A percentile compares a stretch with the other conserved stretches of the same genome.
phyloP scores from a whole-genome alignment of 2,797 vertebrate species.

The Helicolenus hilgendorfi region DNA sequence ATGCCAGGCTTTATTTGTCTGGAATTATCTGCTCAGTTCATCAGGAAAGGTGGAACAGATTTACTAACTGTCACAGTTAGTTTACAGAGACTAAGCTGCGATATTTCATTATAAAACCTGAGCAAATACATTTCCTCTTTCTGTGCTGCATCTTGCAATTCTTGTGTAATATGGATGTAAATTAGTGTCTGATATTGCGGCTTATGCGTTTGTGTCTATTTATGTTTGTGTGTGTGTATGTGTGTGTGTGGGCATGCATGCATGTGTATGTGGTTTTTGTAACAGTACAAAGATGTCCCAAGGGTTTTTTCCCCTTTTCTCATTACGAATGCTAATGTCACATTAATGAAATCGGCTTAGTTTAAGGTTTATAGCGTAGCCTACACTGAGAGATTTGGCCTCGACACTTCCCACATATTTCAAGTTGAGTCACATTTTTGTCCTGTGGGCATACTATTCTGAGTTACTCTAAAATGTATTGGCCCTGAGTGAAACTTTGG shows the following conservation, averaged over 20 bases:
- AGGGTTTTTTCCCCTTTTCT: constrained; percentile 78
- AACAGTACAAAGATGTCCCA: constrained; percentile 81
- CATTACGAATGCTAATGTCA: constrained; percentile 90
- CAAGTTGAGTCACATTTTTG: constrained; percentile 78
- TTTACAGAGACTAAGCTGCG: constrained; percentile 63
- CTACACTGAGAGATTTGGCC: constrained; percentile 85
- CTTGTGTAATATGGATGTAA: constrained; percentile 69
- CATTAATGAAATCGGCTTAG: constrained; percentile 89
- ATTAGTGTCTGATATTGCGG: constrained; percentile 61
- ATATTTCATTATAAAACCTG: constrained; percentile 66
- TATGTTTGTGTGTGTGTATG: not conserved
- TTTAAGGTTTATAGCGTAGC: constrained; percentile 86
- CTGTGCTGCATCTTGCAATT: constrained; percentile 58
- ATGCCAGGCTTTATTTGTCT: constrained; percentile 63
- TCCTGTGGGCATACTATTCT: constrained; percentile 71
- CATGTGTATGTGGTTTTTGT: constrained; percentile 55
- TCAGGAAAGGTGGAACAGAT: constrained; percentile 70
- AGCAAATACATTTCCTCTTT: constrained; percentile 60
- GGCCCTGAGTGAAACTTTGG: constrained; percentile 64
- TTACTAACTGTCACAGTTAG: constrained; percentile 62
- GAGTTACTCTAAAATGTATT: constrained; percentile 56
- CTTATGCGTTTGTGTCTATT: constrained; percentile 53
- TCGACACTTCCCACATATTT: constrained; percentile 84
- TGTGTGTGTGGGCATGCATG: constrained; percentile 16
- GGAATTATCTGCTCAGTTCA: constrained; percentile 64